Conservation (phyloP, 2,888 invertebrate genomes). For the Pantelozetes paolii region DNA sequence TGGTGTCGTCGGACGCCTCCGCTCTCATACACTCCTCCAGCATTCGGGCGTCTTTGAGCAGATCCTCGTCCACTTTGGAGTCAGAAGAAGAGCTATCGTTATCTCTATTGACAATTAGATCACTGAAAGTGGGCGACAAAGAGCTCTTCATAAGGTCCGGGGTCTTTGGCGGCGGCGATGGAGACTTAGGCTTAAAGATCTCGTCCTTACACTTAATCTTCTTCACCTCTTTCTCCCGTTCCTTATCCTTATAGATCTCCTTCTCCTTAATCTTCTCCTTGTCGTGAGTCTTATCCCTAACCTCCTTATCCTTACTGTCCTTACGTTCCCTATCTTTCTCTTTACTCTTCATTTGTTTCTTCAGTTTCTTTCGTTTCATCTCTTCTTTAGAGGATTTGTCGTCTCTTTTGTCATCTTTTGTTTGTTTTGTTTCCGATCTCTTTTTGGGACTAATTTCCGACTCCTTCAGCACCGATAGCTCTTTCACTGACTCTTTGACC, state of each 20-base stretch:
- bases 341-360: conserved; percentile 41
- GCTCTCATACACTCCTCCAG: conserved; percentile 34
- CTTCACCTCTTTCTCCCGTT: conserved; percentile 43
- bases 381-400: conserved; percentile 44
- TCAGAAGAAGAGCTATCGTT: conserved; percentile 40
- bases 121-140: conserved; percentile 31
- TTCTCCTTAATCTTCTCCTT: not conserved
- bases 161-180: conserved; percentile 39
- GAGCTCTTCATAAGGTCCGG: conserved; percentile 12
- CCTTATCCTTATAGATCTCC: conserved; percentile 41
- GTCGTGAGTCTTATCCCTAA: not conserved
- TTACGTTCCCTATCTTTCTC: conserved; percentile 40
- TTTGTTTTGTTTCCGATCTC: conserved; percentile 28
- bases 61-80: conserved; percentile 38
- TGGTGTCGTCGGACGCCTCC: not conserved
- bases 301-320: conserved; percentile 36
- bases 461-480: conserved; percentile 6
- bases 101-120: not conserved
- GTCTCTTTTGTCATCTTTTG: conserved; percentile 37
- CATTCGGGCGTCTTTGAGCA: conserved; percentile 34
- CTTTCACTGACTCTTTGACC: conserved; percentile 1
- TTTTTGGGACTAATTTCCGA: conserved; percentile 1
- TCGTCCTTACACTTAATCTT: not conserved
- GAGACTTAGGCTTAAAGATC: not conserved
- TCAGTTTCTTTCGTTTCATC: conserved; percentile 40